These are phyloP conservation scores for Holothuria glaberrima DNA, from an alignment of 35 echinoderm and acorn worm species.

Conservation along the genomic window DNA sequence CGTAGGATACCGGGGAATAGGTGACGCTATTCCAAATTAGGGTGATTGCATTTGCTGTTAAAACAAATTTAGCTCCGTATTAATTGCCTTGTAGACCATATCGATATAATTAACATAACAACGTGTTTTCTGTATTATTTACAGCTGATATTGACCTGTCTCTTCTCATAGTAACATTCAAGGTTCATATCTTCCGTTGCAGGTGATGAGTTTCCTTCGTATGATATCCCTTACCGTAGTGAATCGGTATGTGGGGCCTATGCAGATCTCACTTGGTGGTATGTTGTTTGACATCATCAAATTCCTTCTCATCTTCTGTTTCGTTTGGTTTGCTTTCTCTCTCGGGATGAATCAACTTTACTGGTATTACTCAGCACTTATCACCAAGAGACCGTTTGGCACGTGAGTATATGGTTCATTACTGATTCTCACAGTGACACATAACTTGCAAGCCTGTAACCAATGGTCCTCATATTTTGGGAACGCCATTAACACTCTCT, in stretches of 20 bases:
- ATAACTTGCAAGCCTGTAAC: too few species aligned
- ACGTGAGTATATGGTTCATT: conserved; percentile 68
- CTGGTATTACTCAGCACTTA: conserved; percentile 88
- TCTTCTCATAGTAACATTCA: too few species aligned
- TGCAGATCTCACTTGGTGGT: conserved; percentile 98
- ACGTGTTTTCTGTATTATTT: too few species aligned
- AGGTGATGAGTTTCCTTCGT: conserved; percentile 93
- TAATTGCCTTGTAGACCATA: too few species aligned
- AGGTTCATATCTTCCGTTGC: neutral
- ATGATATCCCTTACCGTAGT: conserved; percentile 94
- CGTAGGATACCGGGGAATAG: too few species aligned
- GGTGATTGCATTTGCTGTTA: too few species aligned
- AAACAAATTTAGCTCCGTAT: too few species aligned
- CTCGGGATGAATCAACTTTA: conserved; percentile 99
- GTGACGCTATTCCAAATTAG: too few species aligned
- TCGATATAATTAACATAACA: too few species aligned
- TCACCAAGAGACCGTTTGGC: conserved; percentile 74
- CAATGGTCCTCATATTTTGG: too few species aligned
- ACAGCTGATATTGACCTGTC: too few species aligned
- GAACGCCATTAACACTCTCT: too few species aligned
- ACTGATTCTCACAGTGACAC: neutral
- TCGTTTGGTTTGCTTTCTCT: conserved; percentile 99
- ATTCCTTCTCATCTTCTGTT: conserved; percentile 97
- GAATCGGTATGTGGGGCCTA: conserved; percentile 92
- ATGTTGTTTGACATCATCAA: conserved; percentile 98